Evolutionary conservation across 2,888 invertebrate species (phyloP), one percentile per base, ranked within the genome.

Genomic region (Sphecodes monilicornis): DNA sequence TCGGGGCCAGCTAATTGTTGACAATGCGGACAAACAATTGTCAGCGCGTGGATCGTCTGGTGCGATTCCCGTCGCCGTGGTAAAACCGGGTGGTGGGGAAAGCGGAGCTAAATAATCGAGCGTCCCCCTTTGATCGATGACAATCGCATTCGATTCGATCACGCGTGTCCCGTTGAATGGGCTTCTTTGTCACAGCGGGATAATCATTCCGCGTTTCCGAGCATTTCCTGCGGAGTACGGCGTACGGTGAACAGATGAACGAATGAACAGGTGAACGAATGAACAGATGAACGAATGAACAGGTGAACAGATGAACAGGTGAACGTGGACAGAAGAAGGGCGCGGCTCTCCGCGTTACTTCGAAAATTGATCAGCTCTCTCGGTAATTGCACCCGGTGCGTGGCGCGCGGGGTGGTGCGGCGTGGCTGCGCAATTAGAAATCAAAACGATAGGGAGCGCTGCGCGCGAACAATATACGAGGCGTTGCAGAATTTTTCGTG

Each of bases 331-430:
- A 29, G 60, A 16, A 41, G n/a, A 29, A 69, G 69, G 69, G 69
- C n/a, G 69, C 43, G 43, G 69, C 69, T 26, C 11, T 22, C 22
- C 32, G 68, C 36, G 68, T 13, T 43, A n/a, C 69, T 69, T 69
- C 32, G 69, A 69, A 69, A 69, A 69, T 69, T 69, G 41, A 69
- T 69, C 69, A 26, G 69, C 41, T 60, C 60, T 60, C 29, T 26
- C 32, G 43, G 6, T 69, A 69, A 69, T 69, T 69, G 41, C n/a
- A 43, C n/a, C n/a, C 16, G n/a, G 46, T 22, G 32, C 13, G 50
- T 13, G 26, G 60, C 29, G n/a, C n/a, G n/a, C n/a, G n/a, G n/a
- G n/a, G n/a, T n/a, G n/a, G n/a, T n/a, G n/a, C n/a, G 11, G n/a
- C 26, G 2, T 26, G 39, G 18, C 39, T 22, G 68, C n/a, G 22